Evolutionary conservation across 2,113 vertebrate species (phyloP).

Genomic region (Chloroceryle aenea): DNA sequence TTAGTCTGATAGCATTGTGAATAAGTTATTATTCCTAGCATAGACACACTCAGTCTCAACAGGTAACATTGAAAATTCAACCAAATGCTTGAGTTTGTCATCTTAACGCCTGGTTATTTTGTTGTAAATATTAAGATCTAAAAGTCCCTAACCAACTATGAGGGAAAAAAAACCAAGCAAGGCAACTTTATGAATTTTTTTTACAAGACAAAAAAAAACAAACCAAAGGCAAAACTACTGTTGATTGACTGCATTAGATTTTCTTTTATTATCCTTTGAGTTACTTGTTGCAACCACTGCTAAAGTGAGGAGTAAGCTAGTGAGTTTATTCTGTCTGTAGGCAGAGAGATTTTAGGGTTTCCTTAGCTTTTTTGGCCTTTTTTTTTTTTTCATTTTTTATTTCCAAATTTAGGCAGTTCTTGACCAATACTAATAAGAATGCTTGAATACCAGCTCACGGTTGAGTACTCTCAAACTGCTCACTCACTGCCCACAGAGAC

Average conservation of each 20-base stretch:
- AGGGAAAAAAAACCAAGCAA: neutral
- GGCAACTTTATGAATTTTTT: neutral
- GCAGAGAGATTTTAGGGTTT: fast-evolving
- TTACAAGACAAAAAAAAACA: neutral
- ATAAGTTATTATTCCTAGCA: neutral
- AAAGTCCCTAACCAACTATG: neutral
- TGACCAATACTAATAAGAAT: neutral
- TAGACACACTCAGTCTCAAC: neutral
- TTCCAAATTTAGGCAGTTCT: neutral
- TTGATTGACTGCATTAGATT: neutral
- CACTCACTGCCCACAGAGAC: neutral
- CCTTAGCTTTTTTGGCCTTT: neutral
- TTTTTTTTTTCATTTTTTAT: neutral
- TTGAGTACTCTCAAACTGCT: neutral
- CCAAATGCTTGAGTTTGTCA: neutral
- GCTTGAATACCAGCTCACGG: neutral
- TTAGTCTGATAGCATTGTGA: neutral
- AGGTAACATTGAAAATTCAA: fast-evolving
- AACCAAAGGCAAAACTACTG: neutral
- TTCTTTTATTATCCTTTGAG: neutral
- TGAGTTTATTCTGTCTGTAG: fast-evolving
- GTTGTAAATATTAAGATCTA: neutral
- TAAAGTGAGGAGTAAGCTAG: neutral
- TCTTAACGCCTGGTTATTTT: neutral
- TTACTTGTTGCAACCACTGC: neutral